These are phyloP conservation scores for Oxyruncus cristatus DNA, from an alignment of 2,113 vertebrate species.

Conservation along the genomic window DNA sequence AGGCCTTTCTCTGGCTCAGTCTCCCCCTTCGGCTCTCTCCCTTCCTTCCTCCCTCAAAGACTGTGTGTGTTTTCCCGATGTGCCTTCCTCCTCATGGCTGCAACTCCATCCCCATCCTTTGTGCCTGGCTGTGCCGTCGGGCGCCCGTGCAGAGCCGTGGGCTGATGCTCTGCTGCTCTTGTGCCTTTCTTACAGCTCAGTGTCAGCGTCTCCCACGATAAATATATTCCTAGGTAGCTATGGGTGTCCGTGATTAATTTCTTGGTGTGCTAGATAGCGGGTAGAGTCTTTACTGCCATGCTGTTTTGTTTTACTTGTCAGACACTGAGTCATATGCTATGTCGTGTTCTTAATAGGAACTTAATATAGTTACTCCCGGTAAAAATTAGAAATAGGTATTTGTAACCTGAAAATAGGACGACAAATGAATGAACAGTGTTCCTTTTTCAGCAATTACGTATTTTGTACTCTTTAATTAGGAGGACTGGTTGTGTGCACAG, in stretches of 20 bases:
- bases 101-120: neutral
- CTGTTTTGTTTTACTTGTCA: neutral
- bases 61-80: neutral
- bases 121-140: neutral
- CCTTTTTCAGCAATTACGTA: neutral
- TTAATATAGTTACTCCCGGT: neutral
- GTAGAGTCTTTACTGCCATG: neutral
- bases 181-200: neutral
- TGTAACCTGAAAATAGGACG: neutral
- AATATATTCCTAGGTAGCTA: rapidly evolving
- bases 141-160: too few relatives aligned
- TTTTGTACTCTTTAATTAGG: neutral
- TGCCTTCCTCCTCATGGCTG: neutral
- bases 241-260: neutral
- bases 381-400: neutral
- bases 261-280: neutral
- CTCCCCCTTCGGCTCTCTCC: too few relatives aligned
- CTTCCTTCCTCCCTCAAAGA: neutral
- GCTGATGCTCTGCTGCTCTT: neutral
- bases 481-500: neutral
- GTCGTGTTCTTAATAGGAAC: neutral
- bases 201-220: neutral
- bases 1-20: neutral
- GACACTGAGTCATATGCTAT: neutral
- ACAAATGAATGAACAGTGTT: neutral